Evolutionary conservation across 2,113 vertebrate species (phyloP).

Genomic region (Centropristis striata): DNA sequence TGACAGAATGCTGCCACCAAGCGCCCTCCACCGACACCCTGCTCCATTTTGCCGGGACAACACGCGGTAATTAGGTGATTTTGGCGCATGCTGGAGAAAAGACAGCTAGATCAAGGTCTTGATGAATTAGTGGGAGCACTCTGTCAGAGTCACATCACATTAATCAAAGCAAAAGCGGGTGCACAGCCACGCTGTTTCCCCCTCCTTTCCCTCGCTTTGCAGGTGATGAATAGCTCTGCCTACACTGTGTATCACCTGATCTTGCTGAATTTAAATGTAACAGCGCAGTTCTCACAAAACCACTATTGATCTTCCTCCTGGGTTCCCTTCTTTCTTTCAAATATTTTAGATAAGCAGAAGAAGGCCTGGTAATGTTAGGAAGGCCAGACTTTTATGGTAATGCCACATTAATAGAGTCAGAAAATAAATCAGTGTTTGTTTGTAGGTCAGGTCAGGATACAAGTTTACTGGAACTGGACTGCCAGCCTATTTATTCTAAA

Average conservation of each 20-base stretch:
- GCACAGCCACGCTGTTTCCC: slow-evolving; percentile 66
- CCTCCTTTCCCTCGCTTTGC: slow-evolving; percentile 37
- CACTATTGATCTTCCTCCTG: slow-evolving; percentile 71
- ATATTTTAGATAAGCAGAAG: slow-evolving; percentile 68
- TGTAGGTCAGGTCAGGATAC: slow-evolving; percentile 55
- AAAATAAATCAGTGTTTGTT: slow-evolving; percentile 49
- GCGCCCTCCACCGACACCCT: slow-evolving; percentile 63
- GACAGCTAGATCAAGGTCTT: slow-evolving; percentile 83
- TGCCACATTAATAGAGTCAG: slow-evolving; percentile 30
- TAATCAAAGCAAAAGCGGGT: slow-evolving; percentile 86
- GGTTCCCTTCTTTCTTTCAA: slow-evolving; percentile 38
- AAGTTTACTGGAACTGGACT: slow-evolving; percentile 23
- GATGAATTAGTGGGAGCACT: slow-evolving; percentile 87
- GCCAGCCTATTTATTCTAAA: background rate
- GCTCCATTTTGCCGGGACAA: slow-evolving; percentile 79
- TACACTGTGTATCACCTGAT: slow-evolving; percentile 75
- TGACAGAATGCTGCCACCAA: slow-evolving; percentile 71
- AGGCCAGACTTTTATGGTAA: slow-evolving; percentile 53
- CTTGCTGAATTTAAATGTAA: slow-evolving; percentile 78
- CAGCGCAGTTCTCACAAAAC: slow-evolving; percentile 65
- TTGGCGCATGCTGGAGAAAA: slow-evolving; percentile 76
- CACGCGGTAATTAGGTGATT: slow-evolving; percentile 87
- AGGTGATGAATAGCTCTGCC: slow-evolving; percentile 80
- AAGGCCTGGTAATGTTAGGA: slow-evolving; percentile 34
- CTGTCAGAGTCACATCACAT: slow-evolving; percentile 86